Conservation (phyloP, 2,888 invertebrate species). For the Rhingia campestris region DNA sequence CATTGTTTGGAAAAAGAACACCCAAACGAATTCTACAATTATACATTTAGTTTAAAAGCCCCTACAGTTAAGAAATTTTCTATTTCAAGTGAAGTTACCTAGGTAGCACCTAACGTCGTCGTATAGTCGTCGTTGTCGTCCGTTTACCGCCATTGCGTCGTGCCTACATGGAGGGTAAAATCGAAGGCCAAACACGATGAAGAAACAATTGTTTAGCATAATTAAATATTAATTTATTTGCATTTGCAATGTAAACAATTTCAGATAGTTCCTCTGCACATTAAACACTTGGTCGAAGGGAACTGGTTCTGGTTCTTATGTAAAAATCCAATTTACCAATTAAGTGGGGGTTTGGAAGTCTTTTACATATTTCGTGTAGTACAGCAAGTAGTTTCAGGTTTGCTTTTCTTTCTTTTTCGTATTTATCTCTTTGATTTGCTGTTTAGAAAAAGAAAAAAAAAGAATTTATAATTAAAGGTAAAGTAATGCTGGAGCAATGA, state of each 20-base stretch:
- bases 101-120: not conserved
- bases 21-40: conserved; percentile 7
- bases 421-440: conserved; percentile 16
- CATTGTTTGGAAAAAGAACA: not conserved
- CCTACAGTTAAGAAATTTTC: not conserved
- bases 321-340: conserved; percentile 32
- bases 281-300: not conserved
- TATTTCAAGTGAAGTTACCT: not conserved
- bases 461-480: conserved; percentile 2
- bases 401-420: not conserved
- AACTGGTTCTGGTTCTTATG: conserved; percentile 35
- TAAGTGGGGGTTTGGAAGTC: conserved; percentile 14
- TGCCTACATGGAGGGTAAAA: conserved; percentile 7
- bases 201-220: conserved; percentile 57
- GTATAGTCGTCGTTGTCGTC: not conserved
- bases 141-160: not conserved
- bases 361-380: not conserved
- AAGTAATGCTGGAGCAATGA: not conserved
- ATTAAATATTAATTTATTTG: conserved; percentile 58
- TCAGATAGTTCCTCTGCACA: not conserved
- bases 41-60: not conserved
- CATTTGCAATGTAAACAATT: conserved; percentile 50
- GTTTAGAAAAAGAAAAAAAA: not conserved
- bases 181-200: conserved; percentile 47
- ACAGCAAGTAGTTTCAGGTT: conserved; percentile 10